Percentiles rank a stretch among this genome's conserved stretches.
Evolutionary conservation across 2,888 invertebrate genomes (phyloP).

Genomic region (Gibbula magus): DNA sequence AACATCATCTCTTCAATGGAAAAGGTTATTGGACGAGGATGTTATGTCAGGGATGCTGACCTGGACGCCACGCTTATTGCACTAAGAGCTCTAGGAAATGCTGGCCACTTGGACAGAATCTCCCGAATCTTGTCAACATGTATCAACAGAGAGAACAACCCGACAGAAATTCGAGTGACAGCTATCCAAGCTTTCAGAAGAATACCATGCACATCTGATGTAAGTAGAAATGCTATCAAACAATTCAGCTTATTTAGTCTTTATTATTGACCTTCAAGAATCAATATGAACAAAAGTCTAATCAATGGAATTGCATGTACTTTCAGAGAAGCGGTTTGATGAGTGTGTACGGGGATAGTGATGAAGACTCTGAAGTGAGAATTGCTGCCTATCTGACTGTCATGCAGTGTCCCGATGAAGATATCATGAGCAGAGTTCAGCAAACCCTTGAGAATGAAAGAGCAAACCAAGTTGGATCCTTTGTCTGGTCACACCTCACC

Average conservation of each 20-base stretch:
- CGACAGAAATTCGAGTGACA: slow-evolving; percentile 85
- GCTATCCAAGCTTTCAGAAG: slow-evolving; percentile 87
- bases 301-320: background rate
- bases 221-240: slow-evolving; percentile 46
- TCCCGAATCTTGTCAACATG: slow-evolving; percentile 58
- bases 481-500: slow-evolving; percentile 94
- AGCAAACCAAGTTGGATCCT: slow-evolving; percentile 89
- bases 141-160: slow-evolving; percentile 77
- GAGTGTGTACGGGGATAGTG: slow-evolving; percentile 82
- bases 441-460: slow-evolving; percentile 55
- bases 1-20: slow-evolving; percentile 63
- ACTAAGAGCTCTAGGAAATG: slow-evolving; percentile 92
- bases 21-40: slow-evolving; percentile 50
- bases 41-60: slow-evolving; percentile 49
- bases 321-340: slow-evolving; percentile 73
- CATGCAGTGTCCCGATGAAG: slow-evolving; percentile 90
- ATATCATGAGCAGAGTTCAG: slow-evolving; percentile 84
- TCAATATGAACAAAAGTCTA: background rate
- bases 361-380: slow-evolving; percentile 87
- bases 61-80: slow-evolving; percentile 79
- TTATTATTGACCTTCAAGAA: background rate
- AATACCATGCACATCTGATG: slow-evolving; percentile 80
- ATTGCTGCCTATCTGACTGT: slow-evolving; percentile 91
- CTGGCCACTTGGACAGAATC: slow-evolving; percentile 81
- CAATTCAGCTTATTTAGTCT: too few species aligned